phyloP scores from a whole-genome alignment of 2,888 invertebrate genomes.

The Cephus pulcher region DNA sequence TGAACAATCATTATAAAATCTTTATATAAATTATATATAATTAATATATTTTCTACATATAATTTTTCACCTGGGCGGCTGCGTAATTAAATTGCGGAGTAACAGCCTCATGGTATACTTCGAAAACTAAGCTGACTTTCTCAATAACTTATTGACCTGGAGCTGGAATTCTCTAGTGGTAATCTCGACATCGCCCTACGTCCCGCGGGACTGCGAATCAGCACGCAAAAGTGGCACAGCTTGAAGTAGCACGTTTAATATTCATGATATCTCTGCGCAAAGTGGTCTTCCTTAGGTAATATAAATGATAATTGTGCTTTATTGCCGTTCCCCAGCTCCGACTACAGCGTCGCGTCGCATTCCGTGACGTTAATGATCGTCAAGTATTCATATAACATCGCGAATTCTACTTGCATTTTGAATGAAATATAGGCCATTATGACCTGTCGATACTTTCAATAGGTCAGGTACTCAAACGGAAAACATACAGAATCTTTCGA shows the following conservation, averaged over 20 bases:
- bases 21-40: too few relatives aligned
- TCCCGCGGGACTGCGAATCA: neutral
- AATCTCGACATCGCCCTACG: neutral
- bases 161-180: neutral
- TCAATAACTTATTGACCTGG: neutral
- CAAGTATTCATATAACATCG: slow-evolving; percentile 10
- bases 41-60: too few relatives aligned
- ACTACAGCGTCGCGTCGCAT: slow-evolving; percentile 24
- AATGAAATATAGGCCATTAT: neutral
- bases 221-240: neutral
- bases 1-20: too few relatives aligned
- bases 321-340: slow-evolving; percentile 34
- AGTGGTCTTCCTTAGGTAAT: slow-evolving; percentile 42
- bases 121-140: neutral
- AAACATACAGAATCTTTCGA: neutral
- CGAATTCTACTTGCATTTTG: neutral
- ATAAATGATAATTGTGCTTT: slow-evolving; percentile 52
- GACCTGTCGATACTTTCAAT: neutral
- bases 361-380: slow-evolving; percentile 38
- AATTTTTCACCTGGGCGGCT: neutral
- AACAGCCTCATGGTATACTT: neutral
- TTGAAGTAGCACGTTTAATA: slow-evolving; percentile 33
- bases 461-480: neutral
- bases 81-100: neutral
- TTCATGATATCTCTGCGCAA: slow-evolving; percentile 44